These are phyloP conservation scores for Acrocephalus arundinaceus DNA, from an alignment of 2,113 vertebrate species.

Conservation along the genomic window DNA sequence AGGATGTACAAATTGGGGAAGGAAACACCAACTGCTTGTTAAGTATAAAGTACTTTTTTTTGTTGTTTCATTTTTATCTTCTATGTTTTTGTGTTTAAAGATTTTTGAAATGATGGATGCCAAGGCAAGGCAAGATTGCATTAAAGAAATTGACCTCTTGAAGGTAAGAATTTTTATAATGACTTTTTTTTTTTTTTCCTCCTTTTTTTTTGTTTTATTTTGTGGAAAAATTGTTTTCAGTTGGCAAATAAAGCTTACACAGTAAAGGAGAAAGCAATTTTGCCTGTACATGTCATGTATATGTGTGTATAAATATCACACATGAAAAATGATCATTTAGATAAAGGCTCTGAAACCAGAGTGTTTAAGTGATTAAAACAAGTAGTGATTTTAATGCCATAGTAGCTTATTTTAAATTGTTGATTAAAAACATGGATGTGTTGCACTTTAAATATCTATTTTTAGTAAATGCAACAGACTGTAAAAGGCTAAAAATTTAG, in stretches of 20 bases:
- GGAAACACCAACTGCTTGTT: background rate
- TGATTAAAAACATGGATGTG: background rate
- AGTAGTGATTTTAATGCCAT: background rate
- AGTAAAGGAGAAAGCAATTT: background rate
- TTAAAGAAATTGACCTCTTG: slow-evolving; percentile 93
- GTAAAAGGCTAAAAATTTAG: background rate
- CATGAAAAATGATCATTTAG: background rate
- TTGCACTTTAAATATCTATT: background rate
- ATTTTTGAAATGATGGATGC: slow-evolving; percentile 97
- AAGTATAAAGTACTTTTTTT: background rate
- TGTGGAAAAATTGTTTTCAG: background rate
- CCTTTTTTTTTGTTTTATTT: background rate
- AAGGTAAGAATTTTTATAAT: slow-evolving; percentile 79
- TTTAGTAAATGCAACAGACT: background rate
- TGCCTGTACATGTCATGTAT: background rate
- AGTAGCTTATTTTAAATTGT: background rate
- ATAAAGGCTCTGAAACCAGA: background rate
- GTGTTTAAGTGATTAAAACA: background rate
- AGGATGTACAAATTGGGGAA: background rate
- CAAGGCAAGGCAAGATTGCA: slow-evolving; percentile 90
- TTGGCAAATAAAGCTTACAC: background rate
- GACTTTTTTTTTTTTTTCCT: background rate
- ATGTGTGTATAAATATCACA: background rate
- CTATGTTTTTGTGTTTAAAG: slow-evolving; percentile 57
- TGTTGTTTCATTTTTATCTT: background rate